phyloP scores from a whole-genome alignment of 2,888 invertebrate species.

The Deroplatys truncata region DNA sequence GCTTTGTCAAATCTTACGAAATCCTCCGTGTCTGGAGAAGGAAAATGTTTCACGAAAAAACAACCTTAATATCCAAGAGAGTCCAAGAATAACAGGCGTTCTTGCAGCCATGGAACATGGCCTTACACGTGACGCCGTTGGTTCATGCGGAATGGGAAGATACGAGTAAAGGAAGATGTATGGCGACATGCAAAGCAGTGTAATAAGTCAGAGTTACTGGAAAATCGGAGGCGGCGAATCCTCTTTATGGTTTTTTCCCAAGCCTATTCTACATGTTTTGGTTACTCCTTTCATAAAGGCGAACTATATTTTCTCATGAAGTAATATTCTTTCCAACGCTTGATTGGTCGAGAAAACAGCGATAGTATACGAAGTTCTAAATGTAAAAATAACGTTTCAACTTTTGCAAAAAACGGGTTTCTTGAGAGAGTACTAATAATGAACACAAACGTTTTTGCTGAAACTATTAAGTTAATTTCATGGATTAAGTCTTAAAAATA shows the following conservation, averaged over 20 bases:
- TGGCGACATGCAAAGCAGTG: conserved; percentile 4
- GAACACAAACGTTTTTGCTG: not conserved
- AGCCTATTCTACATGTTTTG: not conserved
- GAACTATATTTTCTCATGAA: not conserved
- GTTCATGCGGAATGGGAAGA: not conserved
- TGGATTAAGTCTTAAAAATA: no score
- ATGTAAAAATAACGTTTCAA: not conserved
- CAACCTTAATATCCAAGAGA: not conserved
- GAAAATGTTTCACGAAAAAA: not conserved
- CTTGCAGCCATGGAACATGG: not conserved
- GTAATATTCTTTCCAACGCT: not conserved
- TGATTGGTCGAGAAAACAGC: not conserved
- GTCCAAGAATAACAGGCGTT: not conserved
- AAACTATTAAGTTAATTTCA: not conserved
- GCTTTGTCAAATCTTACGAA: not conserved
- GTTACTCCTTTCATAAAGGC: not conserved
- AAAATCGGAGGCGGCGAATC: not conserved
- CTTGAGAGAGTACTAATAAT: not conserved
- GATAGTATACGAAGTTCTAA: not conserved
- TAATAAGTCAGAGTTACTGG: conserved; percentile 7
- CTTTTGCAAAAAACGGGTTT: not conserved
- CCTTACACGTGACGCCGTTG: not conserved
- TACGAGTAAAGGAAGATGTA: not conserved
- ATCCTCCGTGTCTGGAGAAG: not conserved
- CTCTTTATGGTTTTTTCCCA: not conserved